Evolutionary conservation across 1,140 invertebrate genomes (phyloP), one percentile per base, ranked within the genome.

Genomic region (Drosophila sproati): DNA sequence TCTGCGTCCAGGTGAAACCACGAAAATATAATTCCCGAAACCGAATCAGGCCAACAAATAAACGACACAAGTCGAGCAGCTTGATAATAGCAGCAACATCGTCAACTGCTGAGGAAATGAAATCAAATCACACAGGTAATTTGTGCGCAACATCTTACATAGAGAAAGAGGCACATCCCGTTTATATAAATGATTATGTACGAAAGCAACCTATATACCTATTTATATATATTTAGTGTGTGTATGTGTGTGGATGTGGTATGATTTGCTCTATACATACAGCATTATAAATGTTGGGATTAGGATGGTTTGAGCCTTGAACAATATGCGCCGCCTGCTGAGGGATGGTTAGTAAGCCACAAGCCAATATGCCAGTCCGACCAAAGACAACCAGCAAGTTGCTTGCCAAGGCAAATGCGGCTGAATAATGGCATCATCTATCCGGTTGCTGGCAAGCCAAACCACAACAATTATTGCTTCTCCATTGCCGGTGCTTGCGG

Each of bases 101-200:
- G 50, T 59, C 68, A 52, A 61, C 39, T n/a, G 10, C 39, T 71
- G 80, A 74, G 73, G 77, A 89, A 88, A 80, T 89, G 73, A 89
- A 89, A 83, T 88, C 77, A 88, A 88, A 88, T 88, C 70, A 73
- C 77, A 83, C 73, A 89, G 83, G 83, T 89, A 88, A 88, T 88
- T 88, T 80, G 77, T 89, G 78, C 77, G 64, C 80, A 77, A 77
- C 77, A 75, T 82, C 37, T 37, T 34, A 6, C 41, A 35, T 6
- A 31, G 45, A 29, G 28, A 35, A 57, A 8, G 32, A 48, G 31
- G 57, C 20, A 28, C 47, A 60, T 60, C 31, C 32, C 28, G 43
- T 32, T 43, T 37, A 31, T 43, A 48, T 28, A 48, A 35, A 32
- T 60, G 57, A 48, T 60, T 60, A 60, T 60, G 28, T 60, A 48